Percentiles rank a stretch among this genome's conserved stretches.
phyloP scores from a whole-genome alignment of 2,797 vertebrate species.

The Acipenser transmontanus region DNA sequence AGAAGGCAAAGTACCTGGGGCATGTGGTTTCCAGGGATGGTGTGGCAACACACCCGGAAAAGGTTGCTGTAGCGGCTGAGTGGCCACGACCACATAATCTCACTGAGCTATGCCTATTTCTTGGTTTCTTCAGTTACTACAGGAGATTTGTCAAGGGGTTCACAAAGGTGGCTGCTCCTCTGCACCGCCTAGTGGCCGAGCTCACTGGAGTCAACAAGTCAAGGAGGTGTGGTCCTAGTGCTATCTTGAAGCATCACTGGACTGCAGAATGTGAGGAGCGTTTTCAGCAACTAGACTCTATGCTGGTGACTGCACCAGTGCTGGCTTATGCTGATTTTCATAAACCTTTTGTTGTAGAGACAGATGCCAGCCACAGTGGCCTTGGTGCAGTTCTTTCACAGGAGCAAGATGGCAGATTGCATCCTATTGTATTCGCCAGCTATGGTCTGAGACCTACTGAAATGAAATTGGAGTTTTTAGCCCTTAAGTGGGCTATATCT shows the following conservation, averaged over 20 bases:
- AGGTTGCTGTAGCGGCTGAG: neutral
- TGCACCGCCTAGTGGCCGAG: neutral
- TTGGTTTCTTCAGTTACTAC: neutral
- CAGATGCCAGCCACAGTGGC: constrained; percentile 1
- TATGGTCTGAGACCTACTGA: neutral
- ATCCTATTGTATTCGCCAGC: neutral
- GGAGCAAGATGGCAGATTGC: neutral
- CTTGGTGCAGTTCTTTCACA: constrained; percentile 5
- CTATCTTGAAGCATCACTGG: neutral
- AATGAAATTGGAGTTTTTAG: neutral
- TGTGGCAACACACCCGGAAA: neutral
- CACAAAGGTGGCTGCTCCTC: neutral
- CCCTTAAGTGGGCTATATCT: constrained; percentile 6
- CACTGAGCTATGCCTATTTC: neutral
- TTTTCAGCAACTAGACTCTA: neutral
- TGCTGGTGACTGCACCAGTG: neutral
- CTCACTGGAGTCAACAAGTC: neutral
- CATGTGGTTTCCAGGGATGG: neutral
- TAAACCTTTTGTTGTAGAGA: constrained; percentile 1
- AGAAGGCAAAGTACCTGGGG: neutral
- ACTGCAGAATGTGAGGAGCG: neutral
- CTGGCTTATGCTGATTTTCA: neutral
- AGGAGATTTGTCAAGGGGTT: neutral
- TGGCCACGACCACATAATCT: neutral
- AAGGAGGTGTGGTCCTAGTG: neutral